These are phyloP conservation scores for Heliconius aoede DNA, from an alignment of 2,888 invertebrate species.

Conservation along the genomic window DNA sequence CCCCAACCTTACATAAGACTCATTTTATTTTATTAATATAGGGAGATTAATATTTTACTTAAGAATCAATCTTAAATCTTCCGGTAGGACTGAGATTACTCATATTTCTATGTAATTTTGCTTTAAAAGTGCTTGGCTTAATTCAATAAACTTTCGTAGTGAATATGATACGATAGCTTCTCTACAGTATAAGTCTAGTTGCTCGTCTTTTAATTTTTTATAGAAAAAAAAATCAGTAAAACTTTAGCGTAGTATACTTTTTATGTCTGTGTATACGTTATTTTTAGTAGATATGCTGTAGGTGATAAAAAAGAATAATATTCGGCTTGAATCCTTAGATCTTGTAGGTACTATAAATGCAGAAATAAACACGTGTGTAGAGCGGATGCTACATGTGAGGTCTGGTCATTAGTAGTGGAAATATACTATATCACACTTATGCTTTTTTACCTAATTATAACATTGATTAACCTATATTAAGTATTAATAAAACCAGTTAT, in stretches of 20 bases:
- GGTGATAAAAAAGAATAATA: background rate
- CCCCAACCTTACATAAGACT: too few species aligned
- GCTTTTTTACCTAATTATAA: background rate
- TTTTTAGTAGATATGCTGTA: background rate
- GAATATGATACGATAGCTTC: too few species aligned
- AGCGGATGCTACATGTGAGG: conserved; percentile 45
- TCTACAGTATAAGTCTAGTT: too few species aligned
- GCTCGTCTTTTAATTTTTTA: too few species aligned
- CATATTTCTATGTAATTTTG: too few species aligned
- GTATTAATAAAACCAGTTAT: background rate
- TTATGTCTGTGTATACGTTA: background rate
- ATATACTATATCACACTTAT: conserved; percentile 35
- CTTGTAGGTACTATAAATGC: conserved; percentile 29
- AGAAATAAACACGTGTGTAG: conserved; percentile 39
- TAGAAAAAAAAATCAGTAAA: too few species aligned
- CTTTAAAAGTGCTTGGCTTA: too few species aligned
- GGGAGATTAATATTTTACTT: too few species aligned
- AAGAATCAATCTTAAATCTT: too few species aligned
- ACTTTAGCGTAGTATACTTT: too few species aligned
- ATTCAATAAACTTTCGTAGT: too few species aligned
- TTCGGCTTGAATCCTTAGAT: conserved; percentile 21
- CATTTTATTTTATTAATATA: too few species aligned
- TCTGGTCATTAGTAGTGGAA: conserved; percentile 36
- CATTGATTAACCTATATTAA: background rate
- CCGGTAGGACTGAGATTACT: rapidly evolving